Evolutionary conservation across 2,113 vertebrate genomes (phyloP), one percentile per base, ranked within the genome.

Genomic region (Zosterops borbonicus): DNA sequence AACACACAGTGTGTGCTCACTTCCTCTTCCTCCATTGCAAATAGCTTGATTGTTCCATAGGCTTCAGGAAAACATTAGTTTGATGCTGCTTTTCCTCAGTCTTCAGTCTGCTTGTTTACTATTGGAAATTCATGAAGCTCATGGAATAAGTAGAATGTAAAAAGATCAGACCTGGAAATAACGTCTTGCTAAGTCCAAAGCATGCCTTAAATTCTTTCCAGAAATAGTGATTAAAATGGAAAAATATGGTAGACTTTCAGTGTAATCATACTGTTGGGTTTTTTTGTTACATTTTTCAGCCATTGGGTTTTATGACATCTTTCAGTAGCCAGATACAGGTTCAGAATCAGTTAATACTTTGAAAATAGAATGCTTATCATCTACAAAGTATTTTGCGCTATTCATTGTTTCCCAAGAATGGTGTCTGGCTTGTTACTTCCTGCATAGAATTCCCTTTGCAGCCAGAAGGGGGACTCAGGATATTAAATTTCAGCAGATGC

Each of bases 381-480:
- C 52, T 69, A 37, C n/a, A 60, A 44, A 89, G 7, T 15, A 8
- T 47, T 92, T 70, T 88, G 27, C 47, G 35, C 12, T 31, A n/a
- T 82, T 70, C n/a, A 39, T 75, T 73, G 5, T 67, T 75, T 80
- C 55, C 8, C 23, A 58, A 14, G 81, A 44, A 94, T 92, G 84
- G 74, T 96, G 88, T 83, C 78, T 6, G 11, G 28, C 15, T 56
- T 79, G 33, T 81, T 74, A 23, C 67, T 93, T 89, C 63, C 69
- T 69, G 33, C n/a, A 2, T 1, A 69, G 71, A 94, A 88, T 96
- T 88, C 91, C n/a, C 55, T 91, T 91, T 87, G 35, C 64, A 86
- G 47, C 97, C 97, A 97, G 95, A 91, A 97, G 96, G 91, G 92
- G 96, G 95, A 96, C 94, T 95, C 85, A 90, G 78, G 87, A 95